These are phyloP conservation scores for Bombus cullumanus DNA, from an alignment of 1,140 invertebrate species.

Conservation along the genomic window DNA sequence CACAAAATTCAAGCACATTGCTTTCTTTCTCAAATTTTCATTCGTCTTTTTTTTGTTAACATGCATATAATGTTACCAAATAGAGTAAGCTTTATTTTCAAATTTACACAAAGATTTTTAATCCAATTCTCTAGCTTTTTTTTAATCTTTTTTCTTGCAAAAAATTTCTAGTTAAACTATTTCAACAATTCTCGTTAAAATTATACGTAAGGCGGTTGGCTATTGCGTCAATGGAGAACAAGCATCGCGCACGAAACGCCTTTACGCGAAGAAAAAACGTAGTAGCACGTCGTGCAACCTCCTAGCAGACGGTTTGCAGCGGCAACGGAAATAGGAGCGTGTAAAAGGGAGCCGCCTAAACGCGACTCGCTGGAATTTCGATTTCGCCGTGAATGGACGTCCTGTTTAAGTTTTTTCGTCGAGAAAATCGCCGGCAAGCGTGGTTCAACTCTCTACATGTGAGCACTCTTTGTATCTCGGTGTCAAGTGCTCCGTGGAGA, in stretches of 20 bases:
- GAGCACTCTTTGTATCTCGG: constrained; percentile 24
- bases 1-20: too few relatives aligned
- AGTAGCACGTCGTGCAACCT: neutral
- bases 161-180: neutral
- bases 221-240: neutral
- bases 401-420: constrained; percentile 66
- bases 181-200: neutral
- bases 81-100: neutral
- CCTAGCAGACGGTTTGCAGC: neutral
- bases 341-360: constrained; percentile 48
- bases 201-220: too few relatives aligned
- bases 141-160: neutral
- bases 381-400: constrained; percentile 71
- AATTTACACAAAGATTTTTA: neutral
- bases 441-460: neutral
- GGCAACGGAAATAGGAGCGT: constrained; percentile 17
- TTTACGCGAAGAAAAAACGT: neutral
- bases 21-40: too few relatives aligned
- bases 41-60: too few relatives aligned
- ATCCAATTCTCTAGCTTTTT: neutral
- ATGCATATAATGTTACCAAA: neutral
- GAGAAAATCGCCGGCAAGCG: constrained; percentile 45
- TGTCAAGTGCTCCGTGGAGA: constrained; percentile 1
- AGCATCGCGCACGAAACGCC: neutral
- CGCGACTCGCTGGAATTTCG: constrained; percentile 59